phyloP scores from a whole-genome alignment of 1,140 invertebrate species.

The Nomia melanderi region DNA sequence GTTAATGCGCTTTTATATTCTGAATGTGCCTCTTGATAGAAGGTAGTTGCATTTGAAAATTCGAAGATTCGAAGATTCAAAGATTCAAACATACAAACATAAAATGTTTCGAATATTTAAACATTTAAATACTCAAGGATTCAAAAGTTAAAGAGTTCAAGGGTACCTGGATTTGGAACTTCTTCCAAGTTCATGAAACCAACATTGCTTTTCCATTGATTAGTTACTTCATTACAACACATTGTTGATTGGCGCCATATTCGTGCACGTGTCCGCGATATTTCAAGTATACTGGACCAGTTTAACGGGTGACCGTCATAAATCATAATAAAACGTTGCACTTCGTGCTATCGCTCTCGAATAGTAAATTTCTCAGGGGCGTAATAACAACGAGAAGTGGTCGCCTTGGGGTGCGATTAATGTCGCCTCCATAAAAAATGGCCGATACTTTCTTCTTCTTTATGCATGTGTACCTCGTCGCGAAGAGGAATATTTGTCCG shows the following conservation, averaged over 20 bases:
- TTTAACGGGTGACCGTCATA: constrained; percentile 32
- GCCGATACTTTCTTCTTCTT: constrained; percentile 23
- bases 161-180: not conserved
- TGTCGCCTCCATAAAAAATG: constrained; percentile 42
- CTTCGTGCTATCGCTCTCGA: constrained; percentile 52
- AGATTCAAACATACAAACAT: too few relatives aligned
- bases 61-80: too few relatives aligned
- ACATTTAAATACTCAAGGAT: not conserved
- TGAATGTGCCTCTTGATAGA: too few relatives aligned
- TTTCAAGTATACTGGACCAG: constrained; percentile 43
- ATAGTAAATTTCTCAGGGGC: constrained; percentile 60
- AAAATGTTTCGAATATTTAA: too few relatives aligned
- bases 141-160: not conserved
- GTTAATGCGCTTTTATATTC: too few relatives aligned
- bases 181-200: not conserved
- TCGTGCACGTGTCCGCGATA: constrained; percentile 15
- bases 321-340: constrained; percentile 50
- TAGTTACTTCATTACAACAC: not conserved
- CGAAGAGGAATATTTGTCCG: not conserved
- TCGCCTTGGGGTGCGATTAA: constrained; percentile 48
- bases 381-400: constrained; percentile 45
- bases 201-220: not conserved
- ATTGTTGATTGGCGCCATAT: not conserved
- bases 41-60: too few relatives aligned
- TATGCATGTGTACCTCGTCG: not conserved